These are phyloP conservation scores for Zaprionus nigranus DNA, from an alignment of 1,140 invertebrate species.

Conservation along the genomic window DNA sequence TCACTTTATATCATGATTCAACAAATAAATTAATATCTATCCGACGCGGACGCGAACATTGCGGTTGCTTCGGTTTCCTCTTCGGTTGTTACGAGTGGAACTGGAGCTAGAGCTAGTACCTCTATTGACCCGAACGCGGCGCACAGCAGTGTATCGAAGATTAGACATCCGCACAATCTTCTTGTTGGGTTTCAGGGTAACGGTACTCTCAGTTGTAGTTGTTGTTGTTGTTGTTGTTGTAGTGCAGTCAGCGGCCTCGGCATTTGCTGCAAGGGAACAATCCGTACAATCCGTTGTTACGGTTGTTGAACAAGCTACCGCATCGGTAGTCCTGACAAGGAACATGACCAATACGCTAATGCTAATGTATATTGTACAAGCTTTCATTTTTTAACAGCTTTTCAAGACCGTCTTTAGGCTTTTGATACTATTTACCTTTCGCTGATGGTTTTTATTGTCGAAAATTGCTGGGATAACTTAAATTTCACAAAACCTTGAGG, in stretches of 20 bases:
- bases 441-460: too few relatives aligned
- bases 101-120: not conserved
- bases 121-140: constrained; percentile 39
- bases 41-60: not conserved
- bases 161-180: constrained; percentile 31
- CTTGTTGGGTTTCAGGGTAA: not conserved
- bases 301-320: constrained; percentile 19
- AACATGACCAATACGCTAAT: constrained; percentile 3
- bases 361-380: not conserved
- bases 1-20: not conserved
- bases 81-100: not conserved
- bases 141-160: constrained; percentile 17
- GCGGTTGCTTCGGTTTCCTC: constrained; percentile 3
- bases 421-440: too few relatives aligned
- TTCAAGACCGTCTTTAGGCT: not conserved
- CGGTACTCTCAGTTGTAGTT: not conserved
- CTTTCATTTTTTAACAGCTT: not conserved
- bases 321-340: constrained; percentile 22
- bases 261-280: not conserved
- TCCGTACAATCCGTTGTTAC: constrained; percentile 19
- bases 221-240: constrained; percentile 22
- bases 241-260: constrained; percentile 5
- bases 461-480: too few relatives aligned
- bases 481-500: too few relatives aligned
- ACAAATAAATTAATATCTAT: not conserved